Conservation (phyloP, 2,888 invertebrate genomes). For the Clusia tigrina region DNA sequence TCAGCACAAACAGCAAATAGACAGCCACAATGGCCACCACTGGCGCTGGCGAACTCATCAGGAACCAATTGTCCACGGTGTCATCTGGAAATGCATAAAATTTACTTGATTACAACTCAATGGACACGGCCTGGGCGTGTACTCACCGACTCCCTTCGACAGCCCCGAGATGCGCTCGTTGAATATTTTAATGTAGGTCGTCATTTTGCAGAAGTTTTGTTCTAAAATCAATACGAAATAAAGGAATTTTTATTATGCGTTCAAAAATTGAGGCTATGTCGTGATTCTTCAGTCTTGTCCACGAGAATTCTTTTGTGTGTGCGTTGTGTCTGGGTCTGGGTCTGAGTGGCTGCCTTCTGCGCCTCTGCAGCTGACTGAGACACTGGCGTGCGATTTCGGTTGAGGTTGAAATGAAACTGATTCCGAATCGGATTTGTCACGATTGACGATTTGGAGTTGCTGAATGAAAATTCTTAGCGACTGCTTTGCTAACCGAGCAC, state of each 20-base stretch:
- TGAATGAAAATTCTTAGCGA: conserved; percentile 46
- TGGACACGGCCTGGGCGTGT: neutral
- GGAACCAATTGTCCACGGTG: conserved; percentile 77
- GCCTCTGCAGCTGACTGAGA: conserved; percentile 4
- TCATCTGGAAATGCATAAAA: conserved; percentile 69
- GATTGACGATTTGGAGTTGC: conserved; percentile 37
- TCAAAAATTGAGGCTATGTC: neutral
- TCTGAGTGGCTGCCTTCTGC: neutral
- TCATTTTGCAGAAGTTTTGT: conserved; percentile 42
- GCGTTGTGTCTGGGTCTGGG: no score
- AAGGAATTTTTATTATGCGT: neutral
- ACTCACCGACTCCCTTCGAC: conserved; percentile 59
- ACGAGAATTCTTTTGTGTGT: no score
- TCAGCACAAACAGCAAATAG: conserved; percentile 78
- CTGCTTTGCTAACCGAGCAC: conserved; percentile 42
- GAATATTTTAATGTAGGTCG: conserved; percentile 57
- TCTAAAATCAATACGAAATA: conserved; percentile 25
- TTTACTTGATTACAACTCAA: neutral
- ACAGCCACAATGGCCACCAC: conserved; percentile 71
- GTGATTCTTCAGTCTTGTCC: no score
- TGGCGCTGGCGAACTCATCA: conserved; percentile 80
- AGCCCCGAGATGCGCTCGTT: conserved; percentile 59
- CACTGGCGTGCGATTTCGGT: conserved; percentile 38
- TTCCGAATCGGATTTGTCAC: conserved; percentile 3
- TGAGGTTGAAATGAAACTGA: conserved; percentile 22